Conservation (phyloP, 2,888 invertebrate species). For the Flabesymbios commensalis region DNA sequence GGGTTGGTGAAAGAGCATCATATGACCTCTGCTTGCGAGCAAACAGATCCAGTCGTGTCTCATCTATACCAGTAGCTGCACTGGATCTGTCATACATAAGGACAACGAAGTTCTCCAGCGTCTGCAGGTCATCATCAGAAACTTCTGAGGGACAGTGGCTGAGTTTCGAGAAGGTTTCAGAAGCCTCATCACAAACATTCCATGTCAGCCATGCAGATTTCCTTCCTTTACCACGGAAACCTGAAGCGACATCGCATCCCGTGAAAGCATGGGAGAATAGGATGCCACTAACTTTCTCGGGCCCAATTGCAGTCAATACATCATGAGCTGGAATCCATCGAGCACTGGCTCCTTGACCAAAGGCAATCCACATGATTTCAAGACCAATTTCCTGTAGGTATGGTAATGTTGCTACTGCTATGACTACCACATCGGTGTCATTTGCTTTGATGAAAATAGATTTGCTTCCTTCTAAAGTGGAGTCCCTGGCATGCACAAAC, state of each 20-base stretch:
- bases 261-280: constrained; percentile 38
- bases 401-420: constrained; percentile 11
- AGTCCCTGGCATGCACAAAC: constrained; percentile 20
- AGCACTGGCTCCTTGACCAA: constrained; percentile 26
- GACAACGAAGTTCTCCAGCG: constrained; percentile 34
- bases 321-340: constrained; percentile 36
- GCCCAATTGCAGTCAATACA: constrained; percentile 19
- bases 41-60: constrained; percentile 33
- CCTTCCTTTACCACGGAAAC: constrained; percentile 34
- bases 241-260: constrained; percentile 35
- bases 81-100: constrained; percentile 36
- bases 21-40: constrained; percentile 34
- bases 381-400: constrained; percentile 16
- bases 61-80: constrained; percentile 25
- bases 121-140: constrained; percentile 18
- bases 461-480: constrained; percentile 10
- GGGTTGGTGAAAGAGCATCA: constrained; percentile 24
- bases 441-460: constrained; percentile 15
- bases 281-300: constrained; percentile 23
- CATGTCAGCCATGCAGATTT: constrained; percentile 37
- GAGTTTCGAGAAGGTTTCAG: constrained; percentile 21
- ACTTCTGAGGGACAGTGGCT: constrained; percentile 20
- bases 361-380: constrained; percentile 31
- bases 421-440: constrained; percentile 20
- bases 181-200: constrained; percentile 27